Evolutionary conservation across 2,113 vertebrate genomes (phyloP).

Genomic region (Colaptes auratus): DNA sequence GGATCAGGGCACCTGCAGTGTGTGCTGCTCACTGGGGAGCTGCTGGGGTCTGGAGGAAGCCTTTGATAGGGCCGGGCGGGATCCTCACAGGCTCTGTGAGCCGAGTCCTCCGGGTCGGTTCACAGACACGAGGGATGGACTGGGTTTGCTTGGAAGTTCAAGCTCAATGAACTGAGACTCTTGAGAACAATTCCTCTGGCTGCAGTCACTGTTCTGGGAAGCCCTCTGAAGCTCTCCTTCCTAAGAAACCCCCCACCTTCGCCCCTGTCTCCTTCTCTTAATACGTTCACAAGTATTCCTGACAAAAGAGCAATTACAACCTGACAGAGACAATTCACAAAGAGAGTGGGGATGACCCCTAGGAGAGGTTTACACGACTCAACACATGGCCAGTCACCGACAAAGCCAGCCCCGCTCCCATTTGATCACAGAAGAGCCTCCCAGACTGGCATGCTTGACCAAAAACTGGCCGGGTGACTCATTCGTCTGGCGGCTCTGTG

Average conservation of each 20-base stretch:
- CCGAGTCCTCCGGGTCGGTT: neutral
- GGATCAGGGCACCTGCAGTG: neutral
- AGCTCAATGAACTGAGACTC: constrained; percentile 64
- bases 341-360: constrained; percentile 42
- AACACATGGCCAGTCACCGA: constrained; percentile 65
- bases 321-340: constrained; percentile 30
- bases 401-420: constrained; percentile 42
- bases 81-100: neutral
- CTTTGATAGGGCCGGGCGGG: neutral
- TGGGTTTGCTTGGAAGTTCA: constrained; percentile 33
- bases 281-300: neutral
- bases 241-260: neutral
- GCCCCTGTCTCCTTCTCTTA: neutral
- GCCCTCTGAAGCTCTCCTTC: neutral
- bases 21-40: neutral
- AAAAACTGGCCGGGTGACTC: constrained; percentile 58
- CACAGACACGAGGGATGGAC: neutral
- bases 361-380: neutral
- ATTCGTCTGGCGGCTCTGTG: constrained; percentile 64
- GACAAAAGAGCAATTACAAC: constrained; percentile 68
- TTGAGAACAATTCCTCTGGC: constrained; percentile 24
- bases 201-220: neutral
- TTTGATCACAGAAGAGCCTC: constrained; percentile 57
- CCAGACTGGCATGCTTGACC: constrained; percentile 66
- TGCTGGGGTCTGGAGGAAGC: neutral